Conservation (phyloP, 2,113 vertebrate species). For the Burhinus oedicnemus region DNA sequence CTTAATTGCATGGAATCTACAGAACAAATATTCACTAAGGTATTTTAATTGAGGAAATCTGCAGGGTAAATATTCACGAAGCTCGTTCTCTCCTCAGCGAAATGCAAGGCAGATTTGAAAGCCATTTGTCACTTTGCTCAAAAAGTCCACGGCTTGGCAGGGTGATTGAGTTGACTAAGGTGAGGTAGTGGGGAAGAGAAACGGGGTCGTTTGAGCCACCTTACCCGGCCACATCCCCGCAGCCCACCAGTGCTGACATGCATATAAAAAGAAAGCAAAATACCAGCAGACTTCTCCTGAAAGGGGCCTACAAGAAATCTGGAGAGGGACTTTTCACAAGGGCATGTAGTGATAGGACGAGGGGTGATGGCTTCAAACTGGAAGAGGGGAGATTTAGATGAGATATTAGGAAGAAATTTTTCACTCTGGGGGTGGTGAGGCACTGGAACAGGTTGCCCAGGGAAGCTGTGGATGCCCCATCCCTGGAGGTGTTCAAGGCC, state of each 20-base stretch:
- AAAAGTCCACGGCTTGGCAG: neutral
- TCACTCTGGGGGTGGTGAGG: too few relatives aligned
- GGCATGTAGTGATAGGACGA: too few relatives aligned
- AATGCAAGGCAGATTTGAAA: neutral
- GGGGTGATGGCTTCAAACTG: too few relatives aligned
- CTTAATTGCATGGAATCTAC: neutral
- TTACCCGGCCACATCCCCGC: neutral
- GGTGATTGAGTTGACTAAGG: neutral
- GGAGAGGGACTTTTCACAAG: too few relatives aligned
- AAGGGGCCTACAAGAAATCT: too few relatives aligned
- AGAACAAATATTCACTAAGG: neutral
- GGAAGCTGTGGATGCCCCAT: too few relatives aligned
- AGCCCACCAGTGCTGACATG: neutral
- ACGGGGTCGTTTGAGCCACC: neutral
- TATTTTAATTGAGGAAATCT: neutral
- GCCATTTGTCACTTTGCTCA: neutral
- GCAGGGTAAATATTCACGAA: neutral
- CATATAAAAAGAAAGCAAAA: neutral
- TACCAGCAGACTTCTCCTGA: neutral
- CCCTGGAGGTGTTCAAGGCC: too few relatives aligned
- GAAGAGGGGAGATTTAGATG: too few relatives aligned
- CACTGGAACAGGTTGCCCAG: too few relatives aligned
- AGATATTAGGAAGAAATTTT: too few relatives aligned
- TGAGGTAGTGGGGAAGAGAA: neutral
- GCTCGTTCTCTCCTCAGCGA: neutral